These are phyloP conservation scores for Fundulus diaphanus DNA, from an alignment of 2,797 vertebrate species.

Conservation along the genomic window DNA sequence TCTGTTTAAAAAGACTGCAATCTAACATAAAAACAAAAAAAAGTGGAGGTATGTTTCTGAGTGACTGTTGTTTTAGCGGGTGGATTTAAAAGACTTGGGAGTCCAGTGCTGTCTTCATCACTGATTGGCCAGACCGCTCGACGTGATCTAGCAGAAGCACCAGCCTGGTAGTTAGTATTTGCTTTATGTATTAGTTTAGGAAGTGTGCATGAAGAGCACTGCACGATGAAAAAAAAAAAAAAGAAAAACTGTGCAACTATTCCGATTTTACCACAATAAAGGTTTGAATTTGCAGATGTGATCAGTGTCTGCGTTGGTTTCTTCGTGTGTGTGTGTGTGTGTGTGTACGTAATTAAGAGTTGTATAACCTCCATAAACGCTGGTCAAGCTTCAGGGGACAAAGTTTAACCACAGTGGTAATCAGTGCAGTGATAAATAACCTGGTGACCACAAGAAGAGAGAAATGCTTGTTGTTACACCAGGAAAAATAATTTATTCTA, in stretches of 20 bases:
- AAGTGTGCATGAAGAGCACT: conserved; percentile 89
- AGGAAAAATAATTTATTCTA: neutral
- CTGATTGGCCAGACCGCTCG: conserved; percentile 84
- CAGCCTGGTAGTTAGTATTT: conserved; percentile 87
- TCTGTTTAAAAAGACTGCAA: conserved; percentile 22
- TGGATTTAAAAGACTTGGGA: conserved; percentile 19
- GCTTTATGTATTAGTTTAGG: conserved; percentile 99
- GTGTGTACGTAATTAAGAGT: too few relatives aligned
- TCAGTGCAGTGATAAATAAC: too few relatives aligned
- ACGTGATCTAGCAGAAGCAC: conserved; percentile 80
- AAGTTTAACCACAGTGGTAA: too few relatives aligned
- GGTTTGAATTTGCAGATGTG: conserved; percentile 91
- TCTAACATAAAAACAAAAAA: conserved; percentile 4
- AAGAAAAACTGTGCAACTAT: conserved; percentile 87
- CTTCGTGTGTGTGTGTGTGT: neutral
- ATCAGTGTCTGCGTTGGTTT: neutral
- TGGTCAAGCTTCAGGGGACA: too few relatives aligned
- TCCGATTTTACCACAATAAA: conserved; percentile 98
- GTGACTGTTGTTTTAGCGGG: conserved; percentile 13
- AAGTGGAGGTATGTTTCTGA: conserved; percentile 16
- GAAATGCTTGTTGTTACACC: neutral
- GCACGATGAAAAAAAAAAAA: conserved; percentile 82
- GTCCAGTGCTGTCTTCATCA: conserved; percentile 50
- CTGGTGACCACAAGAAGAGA: neutral
- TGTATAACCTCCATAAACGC: too few relatives aligned